Conservation (phyloP, 1,140 invertebrate species). For the Daktulosphaira vitifoliae region DNA sequence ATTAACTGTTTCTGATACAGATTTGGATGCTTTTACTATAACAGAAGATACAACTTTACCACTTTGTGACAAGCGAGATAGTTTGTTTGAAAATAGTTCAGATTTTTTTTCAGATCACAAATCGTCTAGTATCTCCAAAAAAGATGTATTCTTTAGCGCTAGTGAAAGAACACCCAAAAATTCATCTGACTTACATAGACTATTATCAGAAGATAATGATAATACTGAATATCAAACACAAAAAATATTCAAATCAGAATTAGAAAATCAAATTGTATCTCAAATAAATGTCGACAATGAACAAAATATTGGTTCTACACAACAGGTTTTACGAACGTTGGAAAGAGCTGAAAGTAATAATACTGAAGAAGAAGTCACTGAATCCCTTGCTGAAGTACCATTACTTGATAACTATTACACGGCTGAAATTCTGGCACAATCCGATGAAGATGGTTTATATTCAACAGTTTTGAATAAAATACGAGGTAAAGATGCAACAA, state of each 20-base stretch:
- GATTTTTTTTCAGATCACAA: constrained; percentile 20
- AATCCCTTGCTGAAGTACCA: constrained; percentile 39
- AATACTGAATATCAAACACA: neutral
- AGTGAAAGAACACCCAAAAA: constrained; percentile 6
- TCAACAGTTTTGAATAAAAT: constrained; percentile 14
- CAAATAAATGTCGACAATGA: neutral
- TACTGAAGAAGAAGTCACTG: constrained; percentile 37
- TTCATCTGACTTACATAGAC: neutral
- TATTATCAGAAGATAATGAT: neutral
- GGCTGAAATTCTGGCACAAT: neutral
- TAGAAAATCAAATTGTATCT: constrained; percentile 5
- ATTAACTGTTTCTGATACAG: constrained; percentile 59
- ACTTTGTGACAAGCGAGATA: neutral
- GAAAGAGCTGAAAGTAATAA: constrained; percentile 23
- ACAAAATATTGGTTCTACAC: neutral
- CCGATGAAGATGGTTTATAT: constrained; percentile 3
- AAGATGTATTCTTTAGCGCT: neutral
- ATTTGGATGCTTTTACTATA: constrained; percentile 67
- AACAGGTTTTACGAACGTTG: neutral
- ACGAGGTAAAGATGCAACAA: neutral
- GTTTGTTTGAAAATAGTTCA: neutral
- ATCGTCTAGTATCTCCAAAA: constrained; percentile 9
- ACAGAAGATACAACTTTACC: constrained; percentile 18
- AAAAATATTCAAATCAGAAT: constrained; percentile 6
- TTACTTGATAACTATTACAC: neutral